Conservation (phyloP, 2,888 invertebrate species). For the Sphecodes monilicornis region DNA sequence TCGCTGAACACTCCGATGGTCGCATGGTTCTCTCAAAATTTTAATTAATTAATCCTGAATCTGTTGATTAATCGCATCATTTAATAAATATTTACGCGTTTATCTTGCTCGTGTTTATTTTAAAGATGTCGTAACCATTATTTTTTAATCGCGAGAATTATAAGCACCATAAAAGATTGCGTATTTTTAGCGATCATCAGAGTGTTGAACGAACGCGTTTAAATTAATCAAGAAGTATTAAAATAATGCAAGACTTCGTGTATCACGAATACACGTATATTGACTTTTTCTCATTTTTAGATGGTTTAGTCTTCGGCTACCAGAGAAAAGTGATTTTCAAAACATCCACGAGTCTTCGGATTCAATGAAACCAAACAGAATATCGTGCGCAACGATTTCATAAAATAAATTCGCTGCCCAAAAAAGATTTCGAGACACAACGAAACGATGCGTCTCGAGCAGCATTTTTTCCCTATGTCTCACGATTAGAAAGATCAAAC, state of each 20-base stretch:
- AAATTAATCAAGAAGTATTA: background rate
- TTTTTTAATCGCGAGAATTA: background rate
- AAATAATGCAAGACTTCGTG: background rate
- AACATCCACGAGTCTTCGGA: background rate
- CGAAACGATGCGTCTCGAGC: background rate
- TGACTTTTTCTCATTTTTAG: background rate
- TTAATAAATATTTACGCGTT: no score
- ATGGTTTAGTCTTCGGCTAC: background rate
- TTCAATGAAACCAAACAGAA: background rate
- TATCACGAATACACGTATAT: background rate
- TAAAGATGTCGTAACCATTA: background rate
- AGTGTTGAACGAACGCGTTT: background rate
- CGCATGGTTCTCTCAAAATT: background rate
- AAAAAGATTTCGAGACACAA: background rate
- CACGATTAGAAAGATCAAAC: background rate
- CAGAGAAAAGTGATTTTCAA: background rate
- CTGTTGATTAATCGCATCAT: background rate
- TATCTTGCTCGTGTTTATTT: no score
- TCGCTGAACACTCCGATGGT: background rate
- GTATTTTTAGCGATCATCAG: background rate
- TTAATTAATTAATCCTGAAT: background rate
- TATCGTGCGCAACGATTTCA: background rate
- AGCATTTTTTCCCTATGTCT: background rate
- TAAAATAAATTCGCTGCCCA: background rate
- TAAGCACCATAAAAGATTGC: background rate